These are phyloP conservation scores for Sitta europaea DNA, from an alignment of 2,113 vertebrate species.

Conservation along the genomic window DNA sequence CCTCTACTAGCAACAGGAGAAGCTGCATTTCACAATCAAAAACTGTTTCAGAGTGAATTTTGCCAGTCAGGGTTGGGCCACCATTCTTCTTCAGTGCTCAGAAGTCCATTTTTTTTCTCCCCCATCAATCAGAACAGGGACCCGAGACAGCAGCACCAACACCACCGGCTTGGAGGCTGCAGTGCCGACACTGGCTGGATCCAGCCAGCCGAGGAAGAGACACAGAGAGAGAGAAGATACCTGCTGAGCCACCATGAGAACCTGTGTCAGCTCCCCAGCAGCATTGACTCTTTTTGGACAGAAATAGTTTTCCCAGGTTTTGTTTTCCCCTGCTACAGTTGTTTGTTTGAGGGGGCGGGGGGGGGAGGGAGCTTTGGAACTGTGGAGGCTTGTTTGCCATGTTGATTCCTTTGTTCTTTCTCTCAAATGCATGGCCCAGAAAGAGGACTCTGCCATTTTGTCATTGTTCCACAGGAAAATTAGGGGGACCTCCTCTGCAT, in stretches of 20 bases:
- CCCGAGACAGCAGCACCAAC: neutral
- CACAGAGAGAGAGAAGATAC: neutral
- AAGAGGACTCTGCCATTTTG: neutral
- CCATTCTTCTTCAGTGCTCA: neutral
- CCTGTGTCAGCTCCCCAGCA: neutral
- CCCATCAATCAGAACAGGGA: neutral
- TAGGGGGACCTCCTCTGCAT: neutral
- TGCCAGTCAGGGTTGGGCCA: neutral
- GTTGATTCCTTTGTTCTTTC: neutral
- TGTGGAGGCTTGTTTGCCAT: neutral
- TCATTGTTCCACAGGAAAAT: neutral
- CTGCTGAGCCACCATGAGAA: neutral
- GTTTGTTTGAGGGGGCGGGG: neutral
- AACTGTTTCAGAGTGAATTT: neutral
- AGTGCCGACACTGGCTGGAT: neutral
- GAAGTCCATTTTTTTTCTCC: neutral
- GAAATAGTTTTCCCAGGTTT: neutral
- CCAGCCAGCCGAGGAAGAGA: neutral
- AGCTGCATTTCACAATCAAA: neutral
- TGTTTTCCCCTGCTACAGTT: neutral
- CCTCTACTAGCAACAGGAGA: neutral
- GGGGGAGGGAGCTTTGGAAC: neutral
- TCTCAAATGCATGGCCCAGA: neutral
- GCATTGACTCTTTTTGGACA: neutral
- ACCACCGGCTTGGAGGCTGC: neutral